Base-by-base conservation (phyloP, 1,140 invertebrate species). In the Orchesella cincta region DNA sequence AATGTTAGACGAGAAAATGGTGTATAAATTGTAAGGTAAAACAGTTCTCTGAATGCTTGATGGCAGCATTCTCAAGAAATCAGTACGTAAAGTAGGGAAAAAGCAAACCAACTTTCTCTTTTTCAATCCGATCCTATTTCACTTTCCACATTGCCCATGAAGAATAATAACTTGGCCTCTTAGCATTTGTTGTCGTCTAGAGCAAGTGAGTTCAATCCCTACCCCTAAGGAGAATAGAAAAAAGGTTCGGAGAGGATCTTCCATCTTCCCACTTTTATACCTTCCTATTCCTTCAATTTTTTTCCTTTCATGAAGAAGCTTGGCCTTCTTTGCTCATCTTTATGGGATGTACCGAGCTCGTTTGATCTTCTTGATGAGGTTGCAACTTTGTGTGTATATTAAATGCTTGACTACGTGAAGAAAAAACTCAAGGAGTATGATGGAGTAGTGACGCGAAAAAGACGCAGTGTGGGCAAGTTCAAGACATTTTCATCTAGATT, bases 331-430 rank as follows among this genome's bases (percentile, higher is more conserved):
- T 46, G 5, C 18, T 46, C 39, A 46, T 46, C 39, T 46, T 18
- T 18, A 8, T 46, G 39, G 39, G 39, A 46, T 46, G 39, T 46
- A 46, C 5, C 52, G 3, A 3, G 8, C 52, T 57, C 52, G 52
- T n/a, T 57, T 57, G 52, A 57, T 57, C 52, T 57, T 57, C 52
- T 23, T 57, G 52, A 57, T 57, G 52, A 57, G 8, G 52, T 57
- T n/a, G 52, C 23, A 57, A 57, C 52, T 57, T 57, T 57, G 52
- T n/a, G 23, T 12, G 52, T 57, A 23, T 23, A 57, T 57, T 18
- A 57, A 57, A 57, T 57, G 5, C 3, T 57, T 23, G 23, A 57
- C 8, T 57, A 57, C 52, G 23, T 57, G 23, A 46, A 46, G 39
- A 46, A 46, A 46, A n/a, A n/a, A n/a, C n/a, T n/a, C n/a, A n/a